Evolutionary conservation across 2,797 vertebrate species (phyloP), one percentile per base, ranked within the genome.

Genomic region (Hyperoplus lanceolatus): DNA sequence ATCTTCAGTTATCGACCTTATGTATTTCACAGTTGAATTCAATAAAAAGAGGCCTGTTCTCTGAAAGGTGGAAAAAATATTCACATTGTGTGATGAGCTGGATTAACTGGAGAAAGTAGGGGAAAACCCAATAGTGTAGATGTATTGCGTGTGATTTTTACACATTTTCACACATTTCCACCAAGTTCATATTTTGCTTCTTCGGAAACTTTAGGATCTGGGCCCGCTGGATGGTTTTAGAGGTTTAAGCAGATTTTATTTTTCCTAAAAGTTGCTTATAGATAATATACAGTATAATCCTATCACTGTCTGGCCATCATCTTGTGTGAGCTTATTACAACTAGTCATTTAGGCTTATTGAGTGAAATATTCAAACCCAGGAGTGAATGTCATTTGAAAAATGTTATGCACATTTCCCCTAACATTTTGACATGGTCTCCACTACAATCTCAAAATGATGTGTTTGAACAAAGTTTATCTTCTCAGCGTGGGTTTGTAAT

Each of bases 61-160:
- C 5, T 65, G 14, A 63, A 71, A 29, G 43, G 15, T 43, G 45
- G 68, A 77, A 67, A 58, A 58, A 14, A 51, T 7, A 57, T 43
- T 55, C 36, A 5, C 39, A 58, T 56, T 66, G 70, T 36, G 66
- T 43, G 12, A 70, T 48, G 15, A 60, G 46, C 38, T 49, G 58
- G 56, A 76, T 45, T 43, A 5, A 45, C 1, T 62, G 39, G 29
- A 29, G 29, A 29, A 29, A 29, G 3, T 29, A 29, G 29, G 29
- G 29, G 29, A 29, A 29, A 29, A 29, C 29, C 29, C 29, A 29
- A 3, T 29, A 29, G 29, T 29, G 29, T 29, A 29, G 29, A 29
- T 29, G 29, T 29, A 29, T 29, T 29, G 29, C 29, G 29, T 29
- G 29, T 29, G 29, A 29, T 29, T 29, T 29, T 29, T 29, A 29